Evolutionary conservation across 30 jellyfish, hydroid and myxozoan species (phyloP).

Genomic region (Cassiopea xamachana): DNA sequence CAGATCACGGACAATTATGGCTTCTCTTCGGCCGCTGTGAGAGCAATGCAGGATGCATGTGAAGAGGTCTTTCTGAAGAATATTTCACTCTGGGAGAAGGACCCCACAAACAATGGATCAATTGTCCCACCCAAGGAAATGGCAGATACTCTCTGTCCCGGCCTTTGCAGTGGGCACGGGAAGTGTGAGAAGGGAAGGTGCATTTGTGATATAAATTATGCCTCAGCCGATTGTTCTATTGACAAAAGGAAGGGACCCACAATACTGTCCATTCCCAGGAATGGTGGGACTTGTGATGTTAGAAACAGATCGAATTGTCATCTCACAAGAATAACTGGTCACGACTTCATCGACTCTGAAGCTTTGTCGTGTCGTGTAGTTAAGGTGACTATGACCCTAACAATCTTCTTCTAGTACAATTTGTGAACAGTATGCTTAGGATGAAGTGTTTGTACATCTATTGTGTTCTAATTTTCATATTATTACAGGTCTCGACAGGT

Average conservation of each 20-base stretch:
- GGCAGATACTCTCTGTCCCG: constrained; percentile 73
- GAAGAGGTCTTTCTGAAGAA: constrained; percentile 6
- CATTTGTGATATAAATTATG: constrained; percentile 47
- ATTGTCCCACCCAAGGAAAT: constrained; percentile 54
- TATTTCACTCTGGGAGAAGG: constrained; percentile 49
- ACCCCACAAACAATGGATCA: constrained; percentile 52
- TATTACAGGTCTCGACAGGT: not conserved
- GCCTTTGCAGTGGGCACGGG: constrained; percentile 81
- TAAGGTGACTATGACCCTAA: not conserved
- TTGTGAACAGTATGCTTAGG: not conserved
- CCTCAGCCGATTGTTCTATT: constrained; percentile 30
- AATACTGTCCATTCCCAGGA: constrained; percentile 29
- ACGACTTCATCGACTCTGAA: constrained; percentile 68
- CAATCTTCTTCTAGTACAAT: too few relatives aligned
- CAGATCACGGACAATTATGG: constrained; percentile 49
- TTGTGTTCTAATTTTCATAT: not conserved
- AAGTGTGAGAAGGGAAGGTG: constrained; percentile 61
- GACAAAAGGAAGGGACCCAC: constrained; percentile 20
- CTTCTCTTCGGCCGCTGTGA: constrained; percentile 44
- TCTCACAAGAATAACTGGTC: constrained; percentile 69
- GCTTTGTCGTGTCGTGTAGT: constrained; percentile 48
- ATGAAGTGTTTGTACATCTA: not conserved
- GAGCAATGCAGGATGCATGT: constrained; percentile 43
- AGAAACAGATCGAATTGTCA: constrained; percentile 70
- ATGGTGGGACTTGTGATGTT: constrained; percentile 73